Percentiles rank a stretch among this genome's conserved stretches.
phyloP scores from a whole-genome alignment of 2,113 vertebrate species.

The Prionailurus viverrinus region DNA sequence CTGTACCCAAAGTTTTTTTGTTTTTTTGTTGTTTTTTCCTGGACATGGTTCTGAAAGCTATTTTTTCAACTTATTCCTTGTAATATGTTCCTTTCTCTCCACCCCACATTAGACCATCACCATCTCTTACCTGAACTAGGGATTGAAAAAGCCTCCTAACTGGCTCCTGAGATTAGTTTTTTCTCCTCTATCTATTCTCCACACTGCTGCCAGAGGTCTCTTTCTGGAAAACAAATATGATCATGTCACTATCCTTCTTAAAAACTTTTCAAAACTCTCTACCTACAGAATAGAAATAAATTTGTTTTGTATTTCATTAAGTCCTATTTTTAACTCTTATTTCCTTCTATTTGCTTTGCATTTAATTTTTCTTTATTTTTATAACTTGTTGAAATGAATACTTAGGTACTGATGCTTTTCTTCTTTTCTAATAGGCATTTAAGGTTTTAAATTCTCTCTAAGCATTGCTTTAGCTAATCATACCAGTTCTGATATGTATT shows the following conservation, averaged over 20 bases:
- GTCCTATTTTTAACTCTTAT: constrained; percentile 52
- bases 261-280: constrained; percentile 65
- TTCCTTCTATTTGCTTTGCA: constrained; percentile 54
- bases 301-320: constrained; percentile 63
- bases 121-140: constrained; percentile 85
- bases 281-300: constrained; percentile 49
- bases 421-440: constrained; percentile 46
- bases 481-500: constrained; percentile 39
- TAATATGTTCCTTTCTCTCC: constrained; percentile 78
- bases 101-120: constrained; percentile 79
- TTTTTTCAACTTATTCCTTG: constrained; percentile 60
- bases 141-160: constrained; percentile 84
- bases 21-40: constrained; percentile 9
- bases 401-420: constrained; percentile 6
- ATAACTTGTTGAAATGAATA: constrained; percentile 60
- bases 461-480: constrained; percentile 51
- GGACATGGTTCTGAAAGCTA: constrained; percentile 63
- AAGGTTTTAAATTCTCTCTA: constrained; percentile 60
- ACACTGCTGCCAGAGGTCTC: constrained; percentile 83
- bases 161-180: constrained; percentile 84
- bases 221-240: constrained; percentile 85
- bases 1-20: constrained; percentile 55
- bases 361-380: constrained; percentile 62
- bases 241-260: constrained; percentile 80
- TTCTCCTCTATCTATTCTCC: constrained; percentile 85